phyloP scores from a whole-genome alignment of 2,888 invertebrate genomes.

The Eurytoma californica region DNA sequence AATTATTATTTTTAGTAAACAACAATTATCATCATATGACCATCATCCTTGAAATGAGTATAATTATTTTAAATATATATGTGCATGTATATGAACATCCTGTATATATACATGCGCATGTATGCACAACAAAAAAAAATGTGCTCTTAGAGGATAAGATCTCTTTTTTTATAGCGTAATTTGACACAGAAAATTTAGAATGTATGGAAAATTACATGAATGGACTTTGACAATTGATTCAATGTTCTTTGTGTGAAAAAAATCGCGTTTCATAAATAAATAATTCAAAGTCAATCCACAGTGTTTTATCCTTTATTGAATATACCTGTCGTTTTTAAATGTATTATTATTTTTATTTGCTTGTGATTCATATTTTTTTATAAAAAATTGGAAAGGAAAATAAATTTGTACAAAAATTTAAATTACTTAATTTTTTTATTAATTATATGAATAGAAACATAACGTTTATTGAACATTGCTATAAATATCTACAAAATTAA shows the following conservation, averaged over 20 bases:
- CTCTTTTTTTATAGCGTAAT: slow-evolving; percentile 63
- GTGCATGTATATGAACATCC: slow-evolving; percentile 7
- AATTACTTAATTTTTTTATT: slow-evolving; percentile 28
- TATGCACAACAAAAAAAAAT: slow-evolving; percentile 55
- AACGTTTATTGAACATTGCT: slow-evolving; percentile 56
- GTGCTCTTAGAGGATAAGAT: slow-evolving; percentile 66
- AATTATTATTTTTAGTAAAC: slow-evolving; percentile 51
- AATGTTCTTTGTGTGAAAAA: slow-evolving; percentile 65
- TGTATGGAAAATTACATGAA: slow-evolving; percentile 59
- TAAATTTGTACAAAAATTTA: slow-evolving; percentile 3
- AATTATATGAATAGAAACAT: slow-evolving; percentile 23
- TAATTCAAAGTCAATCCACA: slow-evolving; percentile 53
- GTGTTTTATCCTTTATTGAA: slow-evolving; percentile 36
- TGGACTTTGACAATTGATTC: slow-evolving; percentile 62
- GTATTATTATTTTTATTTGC: background rate
- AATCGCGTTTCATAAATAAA: slow-evolving; percentile 71
- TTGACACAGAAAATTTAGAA: slow-evolving; percentile 57
- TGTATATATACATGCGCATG: slow-evolving; percentile 23
- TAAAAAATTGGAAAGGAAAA: slow-evolving; percentile 26
- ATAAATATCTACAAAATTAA: slow-evolving; percentile 61
- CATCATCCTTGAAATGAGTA: slow-evolving; percentile 43
- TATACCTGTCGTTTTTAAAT: background rate
- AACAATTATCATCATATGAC: slow-evolving; percentile 49
- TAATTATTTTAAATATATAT: slow-evolving; percentile 42
- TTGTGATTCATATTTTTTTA: background rate